Conservation (phyloP, 2,113 vertebrate species). For the Mirounga angustirostris region DNA sequence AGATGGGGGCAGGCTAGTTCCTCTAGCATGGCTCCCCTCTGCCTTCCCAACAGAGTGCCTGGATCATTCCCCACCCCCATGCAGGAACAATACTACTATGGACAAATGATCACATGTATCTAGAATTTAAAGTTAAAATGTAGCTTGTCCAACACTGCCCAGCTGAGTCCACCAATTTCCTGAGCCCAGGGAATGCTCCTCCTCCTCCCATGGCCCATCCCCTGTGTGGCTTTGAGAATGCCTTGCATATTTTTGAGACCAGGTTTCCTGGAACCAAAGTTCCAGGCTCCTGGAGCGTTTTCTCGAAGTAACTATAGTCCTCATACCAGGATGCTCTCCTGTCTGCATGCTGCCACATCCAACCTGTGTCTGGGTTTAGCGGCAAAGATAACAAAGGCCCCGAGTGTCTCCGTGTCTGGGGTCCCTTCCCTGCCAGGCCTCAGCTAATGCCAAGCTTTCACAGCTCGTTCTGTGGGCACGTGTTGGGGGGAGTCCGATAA, state of each 20-base stretch:
- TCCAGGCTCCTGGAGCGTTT: neutral
- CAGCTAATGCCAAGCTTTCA: neutral
- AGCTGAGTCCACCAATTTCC: neutral
- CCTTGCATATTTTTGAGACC: neutral
- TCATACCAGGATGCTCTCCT: neutral
- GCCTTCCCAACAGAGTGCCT: neutral
- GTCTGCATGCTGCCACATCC: neutral
- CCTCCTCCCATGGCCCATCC: neutral
- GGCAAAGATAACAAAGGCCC: neutral
- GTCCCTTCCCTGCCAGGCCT: neutral
- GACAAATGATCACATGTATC: neutral
- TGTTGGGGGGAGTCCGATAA: neutral
- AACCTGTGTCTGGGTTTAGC: neutral
- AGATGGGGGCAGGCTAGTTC: neutral
- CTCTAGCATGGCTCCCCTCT: neutral
- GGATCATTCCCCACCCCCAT: neutral
- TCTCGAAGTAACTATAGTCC: neutral
- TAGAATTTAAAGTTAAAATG: slow-evolving; percentile 43
- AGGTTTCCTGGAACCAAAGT: neutral
- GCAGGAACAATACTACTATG: neutral
- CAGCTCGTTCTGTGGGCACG: neutral
- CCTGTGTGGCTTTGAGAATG: neutral
- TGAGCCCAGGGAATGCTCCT: neutral
- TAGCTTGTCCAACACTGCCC: neutral
- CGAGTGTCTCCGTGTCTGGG: neutral